Base-by-base conservation (phyloP, 2,888 invertebrate genomes). In the Deroplatys truncata region DNA sequence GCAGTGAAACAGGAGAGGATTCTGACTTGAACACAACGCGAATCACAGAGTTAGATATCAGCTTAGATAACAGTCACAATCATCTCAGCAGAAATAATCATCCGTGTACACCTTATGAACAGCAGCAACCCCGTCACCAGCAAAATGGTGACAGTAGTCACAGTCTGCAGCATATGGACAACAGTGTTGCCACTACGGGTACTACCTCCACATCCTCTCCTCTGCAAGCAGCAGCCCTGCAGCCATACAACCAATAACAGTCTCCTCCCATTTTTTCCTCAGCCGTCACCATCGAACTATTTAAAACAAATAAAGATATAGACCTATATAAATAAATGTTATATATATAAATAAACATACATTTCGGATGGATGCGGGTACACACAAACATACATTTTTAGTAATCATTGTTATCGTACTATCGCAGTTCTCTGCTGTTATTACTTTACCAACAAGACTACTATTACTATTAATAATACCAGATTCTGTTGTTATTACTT, bases 291-390 rank as follows among this genome's bases (percentile, higher is more conserved):
- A 72, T 72, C 20, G 20, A 72, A 72, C 56, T 72, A 72, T 72
- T 72, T 72, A 72, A 72, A 72, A 72, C 56, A 72, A 72, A 72
- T 72, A 72, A 72, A 72, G 56, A 72, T 72, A 72, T 72, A 72
- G 7, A 72, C 56, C 56, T 72, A 72, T 72, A 72, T 72, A 72
- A 72, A 72, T 72, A 72, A 72, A 72, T 72, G 56, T 72, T 72
- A 72, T 72, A 72, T 72, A 88, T 89, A 88, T 87, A 87, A 89
- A 49, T 28, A 85, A 43, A 90, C 85, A 85, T 90, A 89, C 86
- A 86, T 90, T 90, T 90, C 90, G 90, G 91, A 91, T 89, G 90
- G 91, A 91, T 91, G 91, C 91, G 91, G 91, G 91, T 91, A 91
- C 87, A 87, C 43, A 43, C 43, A 82, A 31, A 35, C 83, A 35